phyloP scores from a whole-genome alignment of 2,113 vertebrate species.

The Colinus virginianus region DNA sequence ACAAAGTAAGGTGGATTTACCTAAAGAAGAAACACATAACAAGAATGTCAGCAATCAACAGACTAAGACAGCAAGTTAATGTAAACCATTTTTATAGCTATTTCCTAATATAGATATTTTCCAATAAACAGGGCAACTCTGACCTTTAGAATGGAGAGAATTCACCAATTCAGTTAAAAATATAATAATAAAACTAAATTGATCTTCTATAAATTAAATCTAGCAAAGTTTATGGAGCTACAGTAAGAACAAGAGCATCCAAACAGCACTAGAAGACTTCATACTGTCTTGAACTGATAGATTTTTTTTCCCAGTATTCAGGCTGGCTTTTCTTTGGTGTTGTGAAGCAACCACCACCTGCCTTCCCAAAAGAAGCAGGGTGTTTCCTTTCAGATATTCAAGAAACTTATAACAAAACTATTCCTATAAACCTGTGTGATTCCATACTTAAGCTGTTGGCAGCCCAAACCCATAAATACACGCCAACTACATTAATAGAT shows the following conservation, averaged over 20 bases:
- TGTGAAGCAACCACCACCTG: not conserved
- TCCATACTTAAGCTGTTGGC: constrained; percentile 2
- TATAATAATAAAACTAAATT: not conserved
- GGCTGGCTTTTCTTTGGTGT: not conserved
- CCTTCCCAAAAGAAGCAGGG: not conserved
- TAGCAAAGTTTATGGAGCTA: not conserved
- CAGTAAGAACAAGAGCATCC: not conserved
- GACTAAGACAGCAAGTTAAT: not conserved
- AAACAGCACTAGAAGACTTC: not conserved
- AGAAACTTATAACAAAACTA: not conserved
- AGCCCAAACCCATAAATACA: not conserved
- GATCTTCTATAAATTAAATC: not conserved
- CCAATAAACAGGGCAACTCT: not conserved
- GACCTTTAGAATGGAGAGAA: not conserved
- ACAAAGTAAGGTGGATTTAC: constrained; percentile 96
- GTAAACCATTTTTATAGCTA: not conserved
- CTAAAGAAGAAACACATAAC: constrained; percentile 69
- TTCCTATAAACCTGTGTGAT: not conserved
- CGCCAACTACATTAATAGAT: not conserved
- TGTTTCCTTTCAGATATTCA: not conserved
- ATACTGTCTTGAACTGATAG: not conserved
- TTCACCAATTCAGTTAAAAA: not conserved
- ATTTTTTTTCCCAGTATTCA: not conserved
- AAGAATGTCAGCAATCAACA: not conserved
- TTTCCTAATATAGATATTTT: not conserved